Evolutionary conservation across 2,113 vertebrate species (phyloP), one percentile per base, ranked within the genome.

Genomic region (Sclerurus mexicanus): DNA sequence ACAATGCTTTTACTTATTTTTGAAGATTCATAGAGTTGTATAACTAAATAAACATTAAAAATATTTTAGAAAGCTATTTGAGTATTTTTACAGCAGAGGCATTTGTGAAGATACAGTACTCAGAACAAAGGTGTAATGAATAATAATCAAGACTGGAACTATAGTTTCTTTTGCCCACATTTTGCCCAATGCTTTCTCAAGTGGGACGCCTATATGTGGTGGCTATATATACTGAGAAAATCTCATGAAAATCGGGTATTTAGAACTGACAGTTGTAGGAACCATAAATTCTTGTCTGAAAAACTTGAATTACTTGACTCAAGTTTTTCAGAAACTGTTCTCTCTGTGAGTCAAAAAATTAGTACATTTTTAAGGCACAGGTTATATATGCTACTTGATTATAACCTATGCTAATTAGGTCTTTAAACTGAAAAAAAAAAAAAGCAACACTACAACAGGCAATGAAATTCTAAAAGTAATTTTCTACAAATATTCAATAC

Each of bases 381-480:
- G 23, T 90, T 93, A 88, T 31, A 4, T 66, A 25, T 31, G 9
- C 4, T 92, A 22, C 73, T 94, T 30, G 23, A 66, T 93, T 93
- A 69, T 82, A 92, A 75, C 58, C 27, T 91, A n/a, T 91, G 69
- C 15, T 88, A 92, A 96, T 53, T 95, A 17, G 16, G 83, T 95
- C 75, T 73, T 47, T 42, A 78, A 72, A 94, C 13, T 78, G 67
- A 93, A 88, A 64, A 88, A 90, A 81, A 90, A 74, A 87, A 69
- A 68, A n/a, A 63, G 9, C 5, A 60, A 15, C 9, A 44, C 44
- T 66, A 50, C 7, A 58, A 44, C 15, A 56, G 53, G 20, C 91
- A 97, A 96, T 92, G 22, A 84, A 97, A 96, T 93, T 94, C 76
- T 56, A 91, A 90, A 96, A 88, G 53, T 80, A 47, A 89, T 94